Evolutionary conservation across 2,888 invertebrate species (phyloP).

Genomic region (Villa cingulata): DNA sequence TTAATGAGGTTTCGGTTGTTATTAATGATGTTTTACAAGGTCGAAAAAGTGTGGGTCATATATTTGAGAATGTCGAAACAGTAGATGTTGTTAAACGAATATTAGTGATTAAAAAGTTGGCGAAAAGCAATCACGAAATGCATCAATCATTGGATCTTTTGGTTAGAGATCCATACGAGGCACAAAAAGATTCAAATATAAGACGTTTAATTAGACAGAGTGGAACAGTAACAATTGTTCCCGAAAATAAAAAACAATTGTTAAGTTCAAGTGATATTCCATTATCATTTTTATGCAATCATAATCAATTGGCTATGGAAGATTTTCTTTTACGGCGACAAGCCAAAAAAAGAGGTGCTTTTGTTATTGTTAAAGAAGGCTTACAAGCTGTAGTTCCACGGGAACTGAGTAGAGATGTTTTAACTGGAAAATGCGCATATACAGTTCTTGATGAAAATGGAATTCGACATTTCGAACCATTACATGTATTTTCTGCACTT

Average conservation of each 20-base stretch:
- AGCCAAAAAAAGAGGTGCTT: slow-evolving; percentile 39
- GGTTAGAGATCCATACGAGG: slow-evolving; percentile 50
- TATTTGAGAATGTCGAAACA: slow-evolving; percentile 45
- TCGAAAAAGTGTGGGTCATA: slow-evolving; percentile 39
- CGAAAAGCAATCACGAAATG: slow-evolving; percentile 50
- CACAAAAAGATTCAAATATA: slow-evolving; percentile 53
- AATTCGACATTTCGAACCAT: slow-evolving; percentile 59
- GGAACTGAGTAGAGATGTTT: slow-evolving; percentile 57
- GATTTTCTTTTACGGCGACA: slow-evolving; percentile 50
- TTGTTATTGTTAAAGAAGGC: slow-evolving; percentile 55
- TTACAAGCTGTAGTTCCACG: slow-evolving; percentile 63
- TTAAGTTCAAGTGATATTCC: slow-evolving; percentile 59
- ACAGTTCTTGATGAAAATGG: slow-evolving; percentile 65
- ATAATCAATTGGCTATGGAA: slow-evolving; percentile 63
- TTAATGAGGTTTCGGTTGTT: slow-evolving; percentile 26
- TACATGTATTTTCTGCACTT: slow-evolving; percentile 58
- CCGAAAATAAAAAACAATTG: slow-evolving; percentile 44
- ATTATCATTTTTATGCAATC: slow-evolving; percentile 47
- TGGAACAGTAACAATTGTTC: slow-evolving; percentile 53
- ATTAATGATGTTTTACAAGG: slow-evolving; percentile 10
- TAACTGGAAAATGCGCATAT: slow-evolving; percentile 61
- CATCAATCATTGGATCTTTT: slow-evolving; percentile 48
- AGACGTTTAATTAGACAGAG: slow-evolving; percentile 59
- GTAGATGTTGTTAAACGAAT: slow-evolving; percentile 53
- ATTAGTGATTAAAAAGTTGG: slow-evolving; percentile 56